Base-by-base conservation (phyloP, 2,888 invertebrate species). In the Eustalomyia histrio region DNA sequence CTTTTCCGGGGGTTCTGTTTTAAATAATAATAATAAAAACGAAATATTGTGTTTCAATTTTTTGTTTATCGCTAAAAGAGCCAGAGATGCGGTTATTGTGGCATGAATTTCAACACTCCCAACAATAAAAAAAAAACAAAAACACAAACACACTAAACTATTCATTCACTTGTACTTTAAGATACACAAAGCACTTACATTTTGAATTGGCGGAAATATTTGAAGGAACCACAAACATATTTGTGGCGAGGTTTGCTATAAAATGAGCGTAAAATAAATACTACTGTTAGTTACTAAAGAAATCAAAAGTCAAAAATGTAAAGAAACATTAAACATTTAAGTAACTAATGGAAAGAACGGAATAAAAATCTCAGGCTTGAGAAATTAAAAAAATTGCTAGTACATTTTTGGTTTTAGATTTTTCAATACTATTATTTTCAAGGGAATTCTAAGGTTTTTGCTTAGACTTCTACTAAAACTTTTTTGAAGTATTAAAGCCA, bases 91-190 rank as follows among this genome's bases (percentile, higher is more conserved):
- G 72, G 78, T 65, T 24, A 35, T 65, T 72, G 52, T 18, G 78
- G 72, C 33, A 35, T 39, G 55, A 39, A 55, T 73, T 72, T 67
- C 68, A 72, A 72, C 72, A 73, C 78, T 65, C 14, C 33, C n/a
- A n/a, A 10, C 43, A 57, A n/a, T n/a, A n/a, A n/a, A n/a, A n/a
- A n/a, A n/a, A n/a, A n/a, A 57, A 47, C 33, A 60, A 21, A 16
- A 18, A 53, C 4, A 55, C 7, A 12, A 7, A 24, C 21, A 14
- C 43, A 43, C 55, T n/a, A n/a, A n/a, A n/a, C n/a, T 68, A 47
- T 58, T 57, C 50, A 65, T 35, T 50, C 35, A 57, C 21, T 64
- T 17, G 57, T 60, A 52, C 63, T 69, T 69, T 76, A 39, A 43
- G n/a, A 57, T 53, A 47, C 12, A 29, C 29, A 21, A 29, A 68